Percentiles rank a stretch among this genome's conserved stretches.
These are phyloP conservation scores for Stenchaetothrips biformis DNA, from an alignment of 2,888 invertebrate species.

Conservation along the genomic window DNA sequence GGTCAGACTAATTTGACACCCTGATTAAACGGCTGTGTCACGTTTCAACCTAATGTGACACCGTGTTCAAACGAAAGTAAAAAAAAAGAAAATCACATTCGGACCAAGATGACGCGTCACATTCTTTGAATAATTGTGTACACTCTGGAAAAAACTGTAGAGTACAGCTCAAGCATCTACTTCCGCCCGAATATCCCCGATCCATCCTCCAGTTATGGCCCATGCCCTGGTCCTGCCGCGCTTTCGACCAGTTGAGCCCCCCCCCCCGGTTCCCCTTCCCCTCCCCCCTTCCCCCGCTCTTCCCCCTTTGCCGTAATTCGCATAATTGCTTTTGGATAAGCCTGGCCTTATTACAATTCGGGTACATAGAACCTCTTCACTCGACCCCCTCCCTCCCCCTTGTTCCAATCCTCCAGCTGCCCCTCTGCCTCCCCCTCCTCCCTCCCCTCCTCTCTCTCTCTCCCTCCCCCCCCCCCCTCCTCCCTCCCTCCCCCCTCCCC, in stretches of 20 bases:
- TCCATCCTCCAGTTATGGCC: background rate
- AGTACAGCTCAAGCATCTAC: no score
- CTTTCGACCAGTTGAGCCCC: background rate
- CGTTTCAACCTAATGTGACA: no score
- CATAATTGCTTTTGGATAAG: conserved; percentile 25
- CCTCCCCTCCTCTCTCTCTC: background rate
- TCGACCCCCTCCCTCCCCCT: background rate
- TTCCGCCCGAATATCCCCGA: background rate
- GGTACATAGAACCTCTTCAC: conserved; percentile 3
- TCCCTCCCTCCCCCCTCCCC: background rate
- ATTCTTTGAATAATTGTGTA: no score
- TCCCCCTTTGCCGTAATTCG: conserved; percentile 1
- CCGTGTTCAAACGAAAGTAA: no score
- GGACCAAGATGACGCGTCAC: no score
- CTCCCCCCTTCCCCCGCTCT: background rate
- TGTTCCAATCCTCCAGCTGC: background rate
- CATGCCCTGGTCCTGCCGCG: no score
- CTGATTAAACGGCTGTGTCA: no score
- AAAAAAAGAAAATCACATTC: no score
- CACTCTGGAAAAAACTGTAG: no score
- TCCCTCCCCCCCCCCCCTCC: no score
- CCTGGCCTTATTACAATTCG: conserved; percentile 14
- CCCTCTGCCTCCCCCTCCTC: background rate
- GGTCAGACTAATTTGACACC: no score
- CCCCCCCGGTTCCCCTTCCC: background rate